Percentiles rank a stretch among this genome's conserved stretches.
phyloP scores from a whole-genome alignment of 2,113 vertebrate genomes.

The Lasiurus cinereus region DNA sequence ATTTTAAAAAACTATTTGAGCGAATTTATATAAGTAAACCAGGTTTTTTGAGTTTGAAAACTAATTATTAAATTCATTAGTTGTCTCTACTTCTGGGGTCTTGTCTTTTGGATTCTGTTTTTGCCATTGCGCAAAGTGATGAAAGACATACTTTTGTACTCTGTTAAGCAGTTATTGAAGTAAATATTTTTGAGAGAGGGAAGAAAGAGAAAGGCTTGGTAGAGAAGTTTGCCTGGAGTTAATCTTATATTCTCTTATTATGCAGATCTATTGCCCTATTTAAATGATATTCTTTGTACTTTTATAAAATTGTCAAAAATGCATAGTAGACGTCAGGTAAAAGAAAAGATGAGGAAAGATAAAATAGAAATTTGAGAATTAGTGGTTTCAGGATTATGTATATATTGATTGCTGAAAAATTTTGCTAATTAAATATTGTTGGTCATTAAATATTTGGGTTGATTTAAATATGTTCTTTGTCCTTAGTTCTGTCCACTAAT shows the following conservation, averaged over 20 bases:
- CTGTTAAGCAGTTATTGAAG: neutral
- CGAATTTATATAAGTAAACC: slow-evolving; percentile 19
- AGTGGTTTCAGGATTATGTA: slow-evolving; percentile 48
- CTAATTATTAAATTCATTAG: slow-evolving; percentile 24
- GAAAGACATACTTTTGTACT: slow-evolving; percentile 33
- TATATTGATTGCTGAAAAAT: slow-evolving; percentile 55
- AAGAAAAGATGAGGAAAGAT: slow-evolving; percentile 34
- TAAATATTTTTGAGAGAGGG: slow-evolving; percentile 29
- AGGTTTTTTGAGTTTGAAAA: slow-evolving; percentile 59
- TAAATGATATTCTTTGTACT: slow-evolving; percentile 40
- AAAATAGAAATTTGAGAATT: slow-evolving; percentile 60
- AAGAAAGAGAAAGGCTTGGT: neutral
- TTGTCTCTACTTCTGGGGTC: slow-evolving; percentile 7
- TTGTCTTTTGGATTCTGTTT: slow-evolving; percentile 41
- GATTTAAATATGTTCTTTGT: slow-evolving; percentile 49
- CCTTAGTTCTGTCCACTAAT: neutral
- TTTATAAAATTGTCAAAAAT: slow-evolving; percentile 1
- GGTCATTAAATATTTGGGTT: slow-evolving; percentile 40
- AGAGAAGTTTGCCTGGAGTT: slow-evolving; percentile 22
- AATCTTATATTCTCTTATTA: slow-evolving; percentile 6
- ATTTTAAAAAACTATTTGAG: neutral
- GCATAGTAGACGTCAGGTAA: neutral
- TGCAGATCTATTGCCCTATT: neutral
- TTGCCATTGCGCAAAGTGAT: neutral
- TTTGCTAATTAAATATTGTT: slow-evolving; percentile 31